These are phyloP conservation scores for Chymomyza fuscimana DNA, from an alignment of 2,888 invertebrate genomes.

Conservation along the genomic window DNA sequence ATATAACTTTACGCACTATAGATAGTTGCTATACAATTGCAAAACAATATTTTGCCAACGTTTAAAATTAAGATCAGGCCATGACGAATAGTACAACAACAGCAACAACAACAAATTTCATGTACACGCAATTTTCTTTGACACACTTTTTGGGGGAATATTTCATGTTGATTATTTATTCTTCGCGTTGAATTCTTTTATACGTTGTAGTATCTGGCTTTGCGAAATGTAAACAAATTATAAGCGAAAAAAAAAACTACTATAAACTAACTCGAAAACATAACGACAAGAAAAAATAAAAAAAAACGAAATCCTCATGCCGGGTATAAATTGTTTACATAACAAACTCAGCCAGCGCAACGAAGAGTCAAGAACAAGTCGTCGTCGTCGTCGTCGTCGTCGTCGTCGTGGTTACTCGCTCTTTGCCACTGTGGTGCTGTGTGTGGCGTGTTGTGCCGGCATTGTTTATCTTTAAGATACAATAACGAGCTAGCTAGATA, in stretches of 20 bases:
- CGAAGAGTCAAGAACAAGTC: constrained; percentile 6
- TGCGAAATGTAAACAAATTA: constrained; percentile 68
- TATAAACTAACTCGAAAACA: constrained; percentile 10
- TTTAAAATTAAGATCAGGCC: not conserved
- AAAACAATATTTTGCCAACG: not conserved
- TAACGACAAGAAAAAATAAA: constrained; percentile 15
- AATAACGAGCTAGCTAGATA: constrained; percentile 29
- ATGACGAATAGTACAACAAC: constrained; percentile 1
- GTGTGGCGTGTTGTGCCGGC: constrained; percentile 64
- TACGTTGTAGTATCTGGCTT: constrained; percentile 2
- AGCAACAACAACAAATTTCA: constrained; percentile 4
- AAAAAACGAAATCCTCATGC: constrained; percentile 31
- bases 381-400: constrained; percentile 34
- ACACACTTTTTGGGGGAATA: not conserved
- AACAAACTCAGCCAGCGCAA: constrained; percentile 54
- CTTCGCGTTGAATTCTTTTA: not conserved
- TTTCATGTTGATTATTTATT: not conserved
- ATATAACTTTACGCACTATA: not conserved
- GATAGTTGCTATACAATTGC: too few species aligned
- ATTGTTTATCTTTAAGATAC: constrained; percentile 73
- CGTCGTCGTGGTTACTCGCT: constrained; percentile 47
- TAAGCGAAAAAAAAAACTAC: constrained; percentile 36
- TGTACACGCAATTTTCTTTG: constrained; percentile 8
- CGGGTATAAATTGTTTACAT: constrained; percentile 65
- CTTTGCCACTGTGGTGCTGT: constrained; percentile 16